A percentile compares a stretch with the other conserved stretches of the same genome.
These are phyloP conservation scores for Cyclargus thomasi DNA, from an alignment of 1,140 invertebrate species.

Conservation along the genomic window DNA sequence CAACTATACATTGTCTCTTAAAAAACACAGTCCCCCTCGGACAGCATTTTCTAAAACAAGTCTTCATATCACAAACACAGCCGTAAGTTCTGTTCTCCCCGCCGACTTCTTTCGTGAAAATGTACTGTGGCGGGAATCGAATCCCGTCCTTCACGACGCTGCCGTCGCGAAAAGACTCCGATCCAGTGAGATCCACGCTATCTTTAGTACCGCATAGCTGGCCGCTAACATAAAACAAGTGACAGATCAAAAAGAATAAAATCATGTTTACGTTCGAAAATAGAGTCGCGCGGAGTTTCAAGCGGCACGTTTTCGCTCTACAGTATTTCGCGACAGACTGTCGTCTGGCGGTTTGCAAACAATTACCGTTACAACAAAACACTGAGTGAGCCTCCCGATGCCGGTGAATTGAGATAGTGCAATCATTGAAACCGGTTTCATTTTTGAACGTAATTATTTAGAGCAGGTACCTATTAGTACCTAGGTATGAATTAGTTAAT, in stretches of 20 bases:
- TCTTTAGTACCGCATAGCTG: slow-evolving; percentile 40
- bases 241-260: slow-evolving; percentile 33
- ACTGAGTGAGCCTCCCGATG: no score
- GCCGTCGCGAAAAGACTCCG: slow-evolving; percentile 29
- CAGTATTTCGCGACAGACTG: not conserved
- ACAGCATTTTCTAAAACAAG: slow-evolving; percentile 59
- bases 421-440: no score
- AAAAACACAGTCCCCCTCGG: slow-evolving; percentile 36
- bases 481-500: no score
- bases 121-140: slow-evolving; percentile 38
- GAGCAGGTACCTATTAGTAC: no score
- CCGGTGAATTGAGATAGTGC: no score
- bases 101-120: slow-evolving; percentile 39
- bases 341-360: not conserved
- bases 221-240: slow-evolving; percentile 31
- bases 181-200: slow-evolving; percentile 44
- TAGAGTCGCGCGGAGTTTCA: slow-evolving; percentile 12
- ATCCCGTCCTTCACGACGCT: slow-evolving; percentile 36
- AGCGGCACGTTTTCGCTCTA: not conserved
- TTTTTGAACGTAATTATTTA: no score
- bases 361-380: no score
- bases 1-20: slow-evolving; percentile 29
- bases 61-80: slow-evolving; percentile 44
- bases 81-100: slow-evolving; percentile 41
- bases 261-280: slow-evolving; percentile 34